Percentiles rank a stretch among this genome's conserved stretches.
Evolutionary conservation across 2,113 vertebrate genomes (phyloP).

Genomic region (Cacatua alba): DNA sequence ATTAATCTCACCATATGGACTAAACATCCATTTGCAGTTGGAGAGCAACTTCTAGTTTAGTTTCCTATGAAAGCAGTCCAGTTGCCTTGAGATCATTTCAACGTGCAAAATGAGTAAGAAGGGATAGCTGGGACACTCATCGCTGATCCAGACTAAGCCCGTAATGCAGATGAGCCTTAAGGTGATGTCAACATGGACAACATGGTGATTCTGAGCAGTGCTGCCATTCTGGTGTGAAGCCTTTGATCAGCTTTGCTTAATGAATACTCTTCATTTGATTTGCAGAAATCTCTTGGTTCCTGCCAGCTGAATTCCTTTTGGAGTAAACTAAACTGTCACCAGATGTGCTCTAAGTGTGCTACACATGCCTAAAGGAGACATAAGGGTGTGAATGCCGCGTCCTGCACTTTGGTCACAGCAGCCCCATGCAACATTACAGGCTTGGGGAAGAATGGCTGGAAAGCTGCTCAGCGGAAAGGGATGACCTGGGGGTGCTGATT

Average conservation of each 20-base stretch:
- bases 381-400: not conserved
- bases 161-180: not conserved
- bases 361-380: not conserved
- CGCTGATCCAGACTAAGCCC: not conserved
- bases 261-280: not conserved
- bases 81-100: not conserved
- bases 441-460: not conserved
- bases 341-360: not conserved
- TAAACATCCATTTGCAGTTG: not conserved
- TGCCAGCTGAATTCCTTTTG: not conserved
- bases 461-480: not conserved
- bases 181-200: not conserved
- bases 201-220: not conserved
- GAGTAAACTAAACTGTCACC: not conserved
- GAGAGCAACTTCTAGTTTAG: not conserved
- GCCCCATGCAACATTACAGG: not conserved
- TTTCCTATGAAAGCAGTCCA: not conserved
- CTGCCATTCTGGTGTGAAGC: not conserved
- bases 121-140: not conserved
- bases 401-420: not conserved
- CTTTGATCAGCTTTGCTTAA: not conserved
- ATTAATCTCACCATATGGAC: not conserved
- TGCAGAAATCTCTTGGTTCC: not conserved
- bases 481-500: not conserved
- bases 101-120: not conserved